These are phyloP conservation scores for Apteryx mantelli DNA, from an alignment of 2,113 vertebrate species.

Conservation along the genomic window DNA sequence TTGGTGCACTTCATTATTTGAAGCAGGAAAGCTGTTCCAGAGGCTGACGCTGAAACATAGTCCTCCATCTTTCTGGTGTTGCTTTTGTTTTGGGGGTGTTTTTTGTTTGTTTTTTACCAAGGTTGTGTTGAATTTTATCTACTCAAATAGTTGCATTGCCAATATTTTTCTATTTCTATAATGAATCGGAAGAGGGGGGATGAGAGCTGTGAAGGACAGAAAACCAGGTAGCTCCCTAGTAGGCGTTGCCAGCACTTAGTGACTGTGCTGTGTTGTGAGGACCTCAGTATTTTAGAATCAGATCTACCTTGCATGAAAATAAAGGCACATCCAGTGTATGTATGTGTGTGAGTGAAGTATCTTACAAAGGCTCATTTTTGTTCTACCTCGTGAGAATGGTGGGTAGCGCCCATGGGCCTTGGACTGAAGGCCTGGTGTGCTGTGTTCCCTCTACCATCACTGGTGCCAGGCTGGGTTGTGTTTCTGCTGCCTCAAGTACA, in stretches of 20 bases:
- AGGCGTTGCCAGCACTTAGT: neutral
- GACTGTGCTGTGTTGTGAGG: neutral
- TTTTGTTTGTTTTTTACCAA: neutral
- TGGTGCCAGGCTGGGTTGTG: accelerated
- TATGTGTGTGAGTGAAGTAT: neutral
- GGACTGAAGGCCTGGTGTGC: neutral
- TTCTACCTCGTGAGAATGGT: accelerated
- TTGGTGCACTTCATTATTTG: neutral
- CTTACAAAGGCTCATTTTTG: accelerated
- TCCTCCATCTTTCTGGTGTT: neutral
- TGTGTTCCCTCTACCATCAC: neutral
- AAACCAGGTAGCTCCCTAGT: neutral
- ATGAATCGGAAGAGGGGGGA: neutral
- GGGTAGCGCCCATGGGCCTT: neutral
- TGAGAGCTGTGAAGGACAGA: neutral
- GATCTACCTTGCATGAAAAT: neutral
- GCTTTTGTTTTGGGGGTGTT: accelerated
- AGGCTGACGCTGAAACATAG: neutral
- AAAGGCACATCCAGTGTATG: neutral
- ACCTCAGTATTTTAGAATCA: neutral
- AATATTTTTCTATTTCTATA: neutral
- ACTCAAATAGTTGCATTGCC: neutral
- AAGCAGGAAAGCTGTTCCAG: neutral
- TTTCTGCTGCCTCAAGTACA: neutral
- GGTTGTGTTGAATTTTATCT: neutral